Evolutionary conservation across 2,888 invertebrate genomes (phyloP), one percentile per base, ranked within the genome.

Genomic region (Eumacrocentrus americanus): DNA sequence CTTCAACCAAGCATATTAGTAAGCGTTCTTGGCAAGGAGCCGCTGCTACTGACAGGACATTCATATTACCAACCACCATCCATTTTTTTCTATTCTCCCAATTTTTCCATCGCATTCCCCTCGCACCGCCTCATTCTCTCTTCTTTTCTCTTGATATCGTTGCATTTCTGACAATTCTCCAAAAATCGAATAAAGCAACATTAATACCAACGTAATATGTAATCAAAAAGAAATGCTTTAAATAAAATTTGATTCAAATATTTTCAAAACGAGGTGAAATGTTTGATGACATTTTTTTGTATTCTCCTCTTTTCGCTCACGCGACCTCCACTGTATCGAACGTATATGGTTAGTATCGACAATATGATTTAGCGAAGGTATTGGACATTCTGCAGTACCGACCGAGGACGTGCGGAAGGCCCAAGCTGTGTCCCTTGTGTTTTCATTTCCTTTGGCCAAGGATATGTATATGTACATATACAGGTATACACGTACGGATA

Each of bases 31-130:
- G 77, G 78, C 78, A 76, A 78, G 78, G 73, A 78, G 75, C 78
- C 73, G 78, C 77, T 78, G 78, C 67, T 75, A 74, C 73, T 76
- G 78, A 78, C 78, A 78, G 78, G 71, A 74, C 78, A 78, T 78
- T 78, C 73, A 78, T 78, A 76, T 77, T 63, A 56, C 67, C 65
- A 67, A 56, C 66, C 67, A 65, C 66, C 69, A 34, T 44, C 25
- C 18, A 35, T 34, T 47, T 34, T 29, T 14, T 55, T 42, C 47
- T 50, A n/a, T 3, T 23, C 14, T 37, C 47, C 34, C 12, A 14
- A 18, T 22, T 34, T 50, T 51, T 54, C 23, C 54, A 29, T 35
- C 11, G 22, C 52, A 29, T 52, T 52, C 47, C 20, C 40, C 42
- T 55, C 37, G 16, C 5, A 12, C 11, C 29, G 34, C 20, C 16